phyloP scores from a whole-genome alignment of 2,797 vertebrate species.

The Catamblyrhynchus diadema region DNA sequence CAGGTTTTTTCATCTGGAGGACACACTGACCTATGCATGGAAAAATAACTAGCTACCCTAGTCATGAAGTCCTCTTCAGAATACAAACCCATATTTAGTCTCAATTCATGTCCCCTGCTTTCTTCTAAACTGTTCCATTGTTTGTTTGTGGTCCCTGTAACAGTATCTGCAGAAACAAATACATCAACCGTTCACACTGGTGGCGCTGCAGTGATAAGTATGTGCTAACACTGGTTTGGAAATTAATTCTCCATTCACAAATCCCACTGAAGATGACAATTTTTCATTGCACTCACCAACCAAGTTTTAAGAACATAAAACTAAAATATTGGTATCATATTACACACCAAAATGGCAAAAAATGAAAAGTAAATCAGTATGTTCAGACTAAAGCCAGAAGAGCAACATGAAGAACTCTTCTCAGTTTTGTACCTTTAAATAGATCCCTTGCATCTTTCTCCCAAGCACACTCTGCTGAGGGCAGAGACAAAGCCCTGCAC shows the following conservation, averaged over 20 bases:
- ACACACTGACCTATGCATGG: not conserved
- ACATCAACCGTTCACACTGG: rapidly evolving
- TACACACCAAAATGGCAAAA: not conserved
- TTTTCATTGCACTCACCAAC: not conserved
- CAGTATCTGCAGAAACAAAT: not conserved
- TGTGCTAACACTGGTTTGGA: not conserved
- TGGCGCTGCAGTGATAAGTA: not conserved
- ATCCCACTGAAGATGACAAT: not conserved
- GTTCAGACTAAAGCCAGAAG: not conserved
- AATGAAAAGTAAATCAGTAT: not conserved
- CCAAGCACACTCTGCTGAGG: not conserved
- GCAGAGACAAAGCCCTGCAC: not conserved
- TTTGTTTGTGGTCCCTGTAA: not conserved
- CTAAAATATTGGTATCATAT: not conserved
- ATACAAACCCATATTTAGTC: not conserved
- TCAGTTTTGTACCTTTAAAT: slow-evolving; percentile 12
- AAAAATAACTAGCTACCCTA: not conserved
- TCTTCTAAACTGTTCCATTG: not conserved
- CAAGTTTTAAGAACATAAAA: not conserved
- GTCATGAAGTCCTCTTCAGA: not conserved
- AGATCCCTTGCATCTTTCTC: not conserved
- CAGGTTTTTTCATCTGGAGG: not conserved
- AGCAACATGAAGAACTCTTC: slow-evolving; percentile 1
- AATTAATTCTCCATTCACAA: slow-evolving; percentile 1
- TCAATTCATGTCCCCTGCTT: not conserved